Evolutionary conservation across 1,140 invertebrate genomes (phyloP).

Genomic region (Brachionus manjavacas): DNA sequence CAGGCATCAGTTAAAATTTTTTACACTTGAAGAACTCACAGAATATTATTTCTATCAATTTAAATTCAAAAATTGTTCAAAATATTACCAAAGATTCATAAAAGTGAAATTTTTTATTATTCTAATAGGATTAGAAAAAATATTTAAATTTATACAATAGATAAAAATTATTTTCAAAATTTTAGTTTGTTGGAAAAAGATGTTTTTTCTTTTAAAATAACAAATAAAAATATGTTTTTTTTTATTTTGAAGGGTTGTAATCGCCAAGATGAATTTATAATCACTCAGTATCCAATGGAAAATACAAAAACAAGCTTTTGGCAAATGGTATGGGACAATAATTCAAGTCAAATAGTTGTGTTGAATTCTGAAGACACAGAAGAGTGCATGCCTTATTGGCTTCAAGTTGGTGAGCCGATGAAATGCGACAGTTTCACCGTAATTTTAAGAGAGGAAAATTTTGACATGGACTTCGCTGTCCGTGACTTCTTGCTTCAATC

Average conservation of each 20-base stretch:
- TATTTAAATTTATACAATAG: too few species aligned
- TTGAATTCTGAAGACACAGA: slow-evolving; percentile 32
- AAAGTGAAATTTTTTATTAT: too few species aligned
- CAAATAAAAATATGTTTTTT: too few species aligned
- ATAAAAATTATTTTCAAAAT: too few species aligned
- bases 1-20: too few species aligned
- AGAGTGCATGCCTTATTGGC: slow-evolving; percentile 2
- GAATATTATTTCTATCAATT: too few species aligned
- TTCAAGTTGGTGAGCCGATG: background rate
- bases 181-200: too few species aligned
- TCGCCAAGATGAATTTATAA: slow-evolving; percentile 74
- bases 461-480: background rate
- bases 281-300: slow-evolving; percentile 90
- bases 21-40: too few species aligned
- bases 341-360: slow-evolving; percentile 35
- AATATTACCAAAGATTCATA: too few species aligned
- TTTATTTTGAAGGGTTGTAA: background rate
- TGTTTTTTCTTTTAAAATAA: too few species aligned
- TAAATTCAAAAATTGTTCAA: too few species aligned
- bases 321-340: slow-evolving; percentile 86
- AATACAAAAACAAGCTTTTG: slow-evolving; percentile 97
- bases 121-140: too few species aligned
- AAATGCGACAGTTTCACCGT: slow-evolving; percentile 40
- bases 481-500: slow-evolving; percentile 31
- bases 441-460: slow-evolving; percentile 32